Evolutionary conservation across 2,888 invertebrate species (phyloP).

Genomic region (Aspidapion aeneum): DNA sequence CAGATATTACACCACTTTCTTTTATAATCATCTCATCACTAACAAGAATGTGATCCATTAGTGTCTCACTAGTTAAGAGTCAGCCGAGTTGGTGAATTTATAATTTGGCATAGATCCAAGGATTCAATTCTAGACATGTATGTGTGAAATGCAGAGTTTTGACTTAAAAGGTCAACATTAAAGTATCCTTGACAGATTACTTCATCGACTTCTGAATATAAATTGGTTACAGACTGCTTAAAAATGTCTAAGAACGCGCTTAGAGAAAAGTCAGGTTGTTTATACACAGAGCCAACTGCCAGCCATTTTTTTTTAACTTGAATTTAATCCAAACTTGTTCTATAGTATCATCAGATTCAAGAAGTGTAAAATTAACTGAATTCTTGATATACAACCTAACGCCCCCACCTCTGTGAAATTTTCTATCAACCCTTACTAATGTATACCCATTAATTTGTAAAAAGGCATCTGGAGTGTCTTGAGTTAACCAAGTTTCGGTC

Average conservation of each 20-base stretch:
- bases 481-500: neutral
- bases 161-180: neutral
- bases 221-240: neutral
- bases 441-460: conserved; percentile 1
- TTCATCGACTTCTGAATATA: neutral
- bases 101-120: neutral
- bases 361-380: neutral
- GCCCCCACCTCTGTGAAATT: neutral
- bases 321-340: neutral
- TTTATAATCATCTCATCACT: neutral
- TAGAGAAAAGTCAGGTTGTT: neutral
- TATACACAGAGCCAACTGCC: neutral
- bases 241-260: neutral
- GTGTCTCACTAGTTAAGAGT: neutral
- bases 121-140: neutral
- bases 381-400: neutral
- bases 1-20: neutral
- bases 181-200: neutral
- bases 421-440: neutral
- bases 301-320: neutral
- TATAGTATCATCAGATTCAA: neutral
- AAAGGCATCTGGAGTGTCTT: neutral
- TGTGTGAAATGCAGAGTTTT: neutral
- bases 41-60: neutral
- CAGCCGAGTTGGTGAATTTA: neutral